Base-by-base conservation (phyloP, 1,140 invertebrate genomes). In the Lanistes nyassanus region DNA sequence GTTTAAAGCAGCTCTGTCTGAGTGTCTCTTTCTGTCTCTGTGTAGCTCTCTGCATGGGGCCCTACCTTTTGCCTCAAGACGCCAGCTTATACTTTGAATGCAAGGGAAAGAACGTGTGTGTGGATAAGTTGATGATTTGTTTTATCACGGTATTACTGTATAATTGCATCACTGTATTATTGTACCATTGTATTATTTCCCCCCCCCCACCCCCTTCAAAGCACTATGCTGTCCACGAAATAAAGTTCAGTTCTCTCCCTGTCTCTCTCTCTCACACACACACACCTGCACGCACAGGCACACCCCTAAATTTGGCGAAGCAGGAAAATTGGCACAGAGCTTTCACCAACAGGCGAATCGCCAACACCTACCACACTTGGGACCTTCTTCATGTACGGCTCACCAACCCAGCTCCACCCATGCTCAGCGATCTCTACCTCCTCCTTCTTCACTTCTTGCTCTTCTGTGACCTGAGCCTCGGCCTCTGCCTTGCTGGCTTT, bases 331-430 rank as follows among this genome's bases (percentile, higher is more conserved):
- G n/a, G 7, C 37, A 6, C 68, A 26, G 19, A 51, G n/a, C 37
- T 29, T 4, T 47, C 16, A 34, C 13, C n/a, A 42, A 19, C 21
- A 6, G 21, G 21, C 36, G 21, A 7, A 29, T 34, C 55, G 11
- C 36, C 42, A 56, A 74, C 7, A 78, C 77, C 75, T 65, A 81
- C 80, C 60, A 73, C 29, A 42, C 64, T 79, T 1, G 71, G 51
- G 23, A 84, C 72, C 16, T 71, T 71, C 58, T 79, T 82, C 69
- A 77, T 37, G 3, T 79, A 75, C 36, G 76, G 73, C 34, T 83
- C 79, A 19, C 81, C 81, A 23, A 74, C 37, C 83, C 81, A 83
- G 9, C 55, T 76, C 83, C 83, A 84, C 26, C 81, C 80, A 75
- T 82, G 81, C 31, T 66, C 65, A 9, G 76, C 51, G 42, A 55